phyloP scores from a whole-genome alignment of 1,140 invertebrate species.

The Cyrtorhinus lividipennis region DNA sequence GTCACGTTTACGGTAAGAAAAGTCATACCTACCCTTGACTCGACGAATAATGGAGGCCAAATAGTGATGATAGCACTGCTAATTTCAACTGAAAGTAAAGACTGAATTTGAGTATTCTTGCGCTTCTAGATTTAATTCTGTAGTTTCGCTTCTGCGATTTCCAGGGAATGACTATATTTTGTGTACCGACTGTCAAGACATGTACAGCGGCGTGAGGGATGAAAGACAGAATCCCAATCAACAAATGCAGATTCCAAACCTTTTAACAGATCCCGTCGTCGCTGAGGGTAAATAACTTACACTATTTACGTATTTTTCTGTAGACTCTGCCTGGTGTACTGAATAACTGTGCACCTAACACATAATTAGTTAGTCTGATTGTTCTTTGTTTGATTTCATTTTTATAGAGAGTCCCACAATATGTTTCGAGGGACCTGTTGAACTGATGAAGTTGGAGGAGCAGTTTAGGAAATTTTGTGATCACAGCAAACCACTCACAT shows the following conservation, averaged over 20 bases:
- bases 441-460: slow-evolving; percentile 15
- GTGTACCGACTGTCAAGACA: slow-evolving; percentile 23
- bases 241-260: slow-evolving; percentile 9
- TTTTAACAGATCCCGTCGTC: slow-evolving; percentile 9
- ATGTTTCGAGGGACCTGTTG: slow-evolving; percentile 15
- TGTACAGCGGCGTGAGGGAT: slow-evolving; percentile 19
- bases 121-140: not conserved
- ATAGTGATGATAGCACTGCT: too few species aligned
- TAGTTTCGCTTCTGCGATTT: too few species aligned
- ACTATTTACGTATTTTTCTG: not conserved
- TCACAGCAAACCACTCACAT: not conserved
- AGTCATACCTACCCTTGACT: slow-evolving; percentile 4
- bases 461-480: slow-evolving; percentile 12
- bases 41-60: too few species aligned
- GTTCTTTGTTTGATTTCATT: too few species aligned
- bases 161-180: slow-evolving; percentile 22
- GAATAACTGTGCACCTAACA: too few species aligned
- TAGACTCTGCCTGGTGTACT: too few species aligned
- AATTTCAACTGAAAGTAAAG: too few species aligned
- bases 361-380: too few species aligned
- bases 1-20: slow-evolving; percentile 30
- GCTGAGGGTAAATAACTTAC: not conserved
- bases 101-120: too few species aligned
- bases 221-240: slow-evolving; percentile 15
- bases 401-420: slow-evolving; percentile 11